Evolutionary conservation across 1,140 invertebrate genomes (phyloP), one percentile per base, ranked within the genome.

Genomic region (Berghia stephanieae): DNA sequence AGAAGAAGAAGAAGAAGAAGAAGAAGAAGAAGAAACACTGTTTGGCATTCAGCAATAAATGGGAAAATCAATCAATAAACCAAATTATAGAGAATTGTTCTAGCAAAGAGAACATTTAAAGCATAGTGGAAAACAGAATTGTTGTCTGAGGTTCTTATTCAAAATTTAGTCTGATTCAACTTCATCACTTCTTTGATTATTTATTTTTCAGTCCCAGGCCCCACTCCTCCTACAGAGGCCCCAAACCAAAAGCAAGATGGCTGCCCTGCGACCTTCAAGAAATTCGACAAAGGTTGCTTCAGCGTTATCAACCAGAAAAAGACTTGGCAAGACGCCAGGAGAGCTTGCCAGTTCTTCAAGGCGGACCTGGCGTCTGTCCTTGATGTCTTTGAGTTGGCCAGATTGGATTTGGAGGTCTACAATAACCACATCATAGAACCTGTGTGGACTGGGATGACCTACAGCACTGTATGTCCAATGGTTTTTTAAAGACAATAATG

Each of bases 361-460:
- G 72, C 27, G 63, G 72, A 75, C 38, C 42, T 75, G 55, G 55
- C 72, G 34, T 75, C 72, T 31, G 49, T 24, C 1, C 42, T 57
- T 16, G 72, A 75, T 42, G 44, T 63, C 1, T 75, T 63, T 75
- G 72, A 75, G 18, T 36, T 63, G 10, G 55, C 72, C 40, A 75
- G 38, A 44, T 27, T 75, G 27, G 55, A 75, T 34, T 31, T 75
- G 21, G 55, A 21, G 27, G 4, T 63, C 10, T 16, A 60, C 55
- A 52, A 43, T 10, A 60, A 34, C n/a, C 10, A 49, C 16, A 21
- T 75, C 16, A 27, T 5, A 38, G 34, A 36, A 10, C 52, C 31
- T 36, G 72, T 57, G 13, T 75, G 72, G 72, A 75, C 63, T 43
- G 72, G 72, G 24, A n/a, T n/a, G n/a, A n/a, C n/a, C n/a, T n/a